These are phyloP conservation scores for Chironomus striatipennis DNA, from an alignment of 1,140 invertebrate species.

Conservation along the genomic window DNA sequence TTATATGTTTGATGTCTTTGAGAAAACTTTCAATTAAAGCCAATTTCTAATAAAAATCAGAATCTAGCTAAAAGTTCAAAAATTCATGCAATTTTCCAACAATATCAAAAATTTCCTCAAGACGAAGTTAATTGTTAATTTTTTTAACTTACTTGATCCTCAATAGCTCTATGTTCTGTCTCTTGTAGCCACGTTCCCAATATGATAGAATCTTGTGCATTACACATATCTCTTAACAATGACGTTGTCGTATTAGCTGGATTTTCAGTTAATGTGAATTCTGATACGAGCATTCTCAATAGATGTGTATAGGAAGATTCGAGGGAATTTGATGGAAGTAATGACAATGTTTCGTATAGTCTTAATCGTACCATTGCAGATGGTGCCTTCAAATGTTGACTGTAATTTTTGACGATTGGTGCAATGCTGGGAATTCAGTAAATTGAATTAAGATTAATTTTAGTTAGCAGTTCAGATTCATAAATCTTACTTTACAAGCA, in stretches of 20 bases:
- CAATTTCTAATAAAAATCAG: too few species aligned
- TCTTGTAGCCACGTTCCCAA: constrained; percentile 84
- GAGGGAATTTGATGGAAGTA: constrained; percentile 74
- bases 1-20: constrained; percentile 1
- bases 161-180: constrained; percentile 92
- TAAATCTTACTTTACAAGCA: constrained; percentile 76
- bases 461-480: background rate
- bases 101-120: too few species aligned
- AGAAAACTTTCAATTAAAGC: too few species aligned
- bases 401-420: constrained; percentile 82
- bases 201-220: constrained; percentile 83
- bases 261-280: constrained; percentile 94
- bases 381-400: constrained; percentile 86
- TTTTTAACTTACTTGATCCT: constrained; percentile 76
- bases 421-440: constrained; percentile 60
- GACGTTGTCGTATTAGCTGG: constrained; percentile 90
- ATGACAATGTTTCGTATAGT: constrained; percentile 79
- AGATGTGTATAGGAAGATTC: constrained; percentile 80
- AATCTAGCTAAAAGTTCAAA: too few species aligned
- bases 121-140: background rate
- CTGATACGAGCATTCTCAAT: constrained; percentile 88
- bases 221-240: constrained; percentile 74
- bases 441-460: background rate
- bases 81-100: too few species aligned
- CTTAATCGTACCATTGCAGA: constrained; percentile 85